Base-by-base conservation (phyloP, 1,140 invertebrate species). In the Drosophila orena region DNA sequence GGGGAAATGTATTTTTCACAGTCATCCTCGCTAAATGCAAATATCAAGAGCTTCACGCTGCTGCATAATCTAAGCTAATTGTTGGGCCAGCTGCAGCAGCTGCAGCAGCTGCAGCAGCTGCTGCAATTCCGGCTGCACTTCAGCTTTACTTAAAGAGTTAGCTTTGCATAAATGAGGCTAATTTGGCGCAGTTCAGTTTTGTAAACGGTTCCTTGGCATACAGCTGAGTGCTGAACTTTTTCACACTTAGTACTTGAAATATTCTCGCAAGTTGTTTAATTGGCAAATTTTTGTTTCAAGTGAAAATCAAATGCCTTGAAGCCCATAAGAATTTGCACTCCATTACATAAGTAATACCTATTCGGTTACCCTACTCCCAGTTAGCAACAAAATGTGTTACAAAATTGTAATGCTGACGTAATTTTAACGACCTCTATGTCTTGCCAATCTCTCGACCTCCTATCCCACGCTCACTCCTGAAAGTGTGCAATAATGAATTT, bases 131-230 rank as follows among this genome's bases (percentile, higher is more conserved):
- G 4, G 4, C 24, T 24, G 24, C 24, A 77, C 81, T 84, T 77
- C 55, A 78, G 83, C 47, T 30, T 24, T 34, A 55, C 83, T 88
- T 77, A 83, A 88, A 79, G 83, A 81, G 79, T 83, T 77, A 64
- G 75, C 70, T 81, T 88, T 86, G 83, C 83, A 86, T 86, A 72
- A 68, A 86, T 86, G 88, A 83, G 66, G 83, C 58, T 77, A 86
- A 77, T 77, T 80, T 84, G n/a, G 34, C 77, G 17, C 54, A 65
- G 56, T 62, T 73, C 37, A 72, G 55, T 56, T 65, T 59, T 56
- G 22, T 17, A 24, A 62, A 37, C 20, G 30, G 22, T 64, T 42
- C 14, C n/a, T 7, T n/a, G 11, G 6, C 8, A 15, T 22, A 44
- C 1, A 10, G 22, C 12, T 24, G 20, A 12, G 10, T 4, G 4